Evolutionary conservation across 2,797 vertebrate species (phyloP).

Genomic region (Pitangus sulphuratus): DNA sequence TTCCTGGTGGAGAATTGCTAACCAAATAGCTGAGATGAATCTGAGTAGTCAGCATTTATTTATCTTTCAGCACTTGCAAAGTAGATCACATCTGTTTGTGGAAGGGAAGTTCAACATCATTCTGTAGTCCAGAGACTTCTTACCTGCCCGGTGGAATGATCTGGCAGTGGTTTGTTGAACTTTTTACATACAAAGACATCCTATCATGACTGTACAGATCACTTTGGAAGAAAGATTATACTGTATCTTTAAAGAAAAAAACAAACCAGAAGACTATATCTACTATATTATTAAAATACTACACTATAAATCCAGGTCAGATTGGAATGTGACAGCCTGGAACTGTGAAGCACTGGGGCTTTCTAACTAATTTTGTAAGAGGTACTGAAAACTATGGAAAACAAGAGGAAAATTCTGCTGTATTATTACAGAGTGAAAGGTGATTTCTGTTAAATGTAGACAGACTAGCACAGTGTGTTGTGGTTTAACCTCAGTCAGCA

Average conservation of each 20-base stretch:
- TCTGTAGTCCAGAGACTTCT: background rate
- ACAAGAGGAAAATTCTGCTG: background rate
- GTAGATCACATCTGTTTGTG: background rate
- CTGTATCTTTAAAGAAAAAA: background rate
- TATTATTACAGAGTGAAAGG: background rate
- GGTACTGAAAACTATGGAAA: background rate
- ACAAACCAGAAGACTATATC: no score
- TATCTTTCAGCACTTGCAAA: background rate
- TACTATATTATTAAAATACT: background rate
- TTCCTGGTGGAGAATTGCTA: background rate
- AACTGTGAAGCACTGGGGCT: background rate
- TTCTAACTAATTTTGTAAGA: background rate
- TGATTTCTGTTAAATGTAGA: background rate
- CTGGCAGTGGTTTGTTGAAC: background rate
- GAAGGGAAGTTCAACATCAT: background rate
- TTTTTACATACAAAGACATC: background rate
- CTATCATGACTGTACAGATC: background rate
- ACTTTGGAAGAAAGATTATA: background rate
- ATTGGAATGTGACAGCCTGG: background rate
- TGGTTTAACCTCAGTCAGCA: background rate
- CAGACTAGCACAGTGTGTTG: background rate
- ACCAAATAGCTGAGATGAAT: background rate
- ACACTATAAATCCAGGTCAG: background rate
- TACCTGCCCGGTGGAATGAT: background rate
- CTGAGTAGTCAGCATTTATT: background rate